Percentiles rank a stretch among this genome's conserved stretches.
Evolutionary conservation across 1,140 invertebrate species (phyloP).

Genomic region (Drosophila pachea): DNA sequence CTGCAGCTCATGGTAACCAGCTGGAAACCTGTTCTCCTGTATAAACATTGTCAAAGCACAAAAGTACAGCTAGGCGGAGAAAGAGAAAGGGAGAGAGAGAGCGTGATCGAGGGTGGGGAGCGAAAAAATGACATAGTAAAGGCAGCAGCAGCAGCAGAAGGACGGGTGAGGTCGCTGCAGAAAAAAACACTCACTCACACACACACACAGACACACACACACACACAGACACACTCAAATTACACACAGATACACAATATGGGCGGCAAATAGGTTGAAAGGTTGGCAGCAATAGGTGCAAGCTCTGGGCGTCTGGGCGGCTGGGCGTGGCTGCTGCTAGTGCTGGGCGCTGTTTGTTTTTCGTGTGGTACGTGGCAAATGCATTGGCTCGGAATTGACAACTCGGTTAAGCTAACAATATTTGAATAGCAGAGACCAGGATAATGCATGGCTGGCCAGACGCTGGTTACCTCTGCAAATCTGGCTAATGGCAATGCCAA

Average conservation of each 20-base stretch:
- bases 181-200: slow-evolving; percentile 59
- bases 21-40: slow-evolving; percentile 40
- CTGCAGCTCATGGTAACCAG: slow-evolving; percentile 21
- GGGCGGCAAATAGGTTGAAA: slow-evolving; percentile 3
- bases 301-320: not conserved
- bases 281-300: no score
- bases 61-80: slow-evolving; percentile 10
- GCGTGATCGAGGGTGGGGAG: no score
- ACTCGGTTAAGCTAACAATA: slow-evolving; percentile 72
- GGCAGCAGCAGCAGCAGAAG: not conserved
- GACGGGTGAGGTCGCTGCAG: not conserved
- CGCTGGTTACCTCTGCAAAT: slow-evolving; percentile 22
- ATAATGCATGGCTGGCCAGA: slow-evolving; percentile 27
- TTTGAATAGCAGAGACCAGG: slow-evolving; percentile 60
- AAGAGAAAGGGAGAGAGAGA: not conserved
- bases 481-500: slow-evolving; percentile 23
- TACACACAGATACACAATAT: slow-evolving; percentile 48
- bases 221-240: slow-evolving; percentile 45
- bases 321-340: not conserved
- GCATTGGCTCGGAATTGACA: slow-evolving; percentile 70
- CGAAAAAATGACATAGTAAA: slow-evolving; percentile 6
- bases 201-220: slow-evolving; percentile 57
- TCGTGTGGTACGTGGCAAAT: slow-evolving; percentile 51
- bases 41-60: slow-evolving; percentile 62
- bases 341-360: slow-evolving; percentile 53